Conservation (phyloP, 2,113 vertebrate genomes). For the Dipodomys spectabilis region DNA sequence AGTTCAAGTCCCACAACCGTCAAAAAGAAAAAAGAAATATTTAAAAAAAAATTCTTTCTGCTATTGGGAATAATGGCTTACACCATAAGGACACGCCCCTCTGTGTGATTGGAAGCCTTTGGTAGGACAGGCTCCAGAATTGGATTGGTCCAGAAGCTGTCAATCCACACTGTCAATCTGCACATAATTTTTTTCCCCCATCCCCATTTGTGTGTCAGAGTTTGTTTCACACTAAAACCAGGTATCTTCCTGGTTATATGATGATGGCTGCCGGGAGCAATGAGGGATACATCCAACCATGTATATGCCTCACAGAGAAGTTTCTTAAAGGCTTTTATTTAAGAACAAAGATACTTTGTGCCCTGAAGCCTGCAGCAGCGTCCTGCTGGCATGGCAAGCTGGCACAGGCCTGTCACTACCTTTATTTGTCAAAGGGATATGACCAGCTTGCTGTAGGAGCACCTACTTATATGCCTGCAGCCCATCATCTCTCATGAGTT, state of each 20-base stretch:
- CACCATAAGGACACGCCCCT: neutral
- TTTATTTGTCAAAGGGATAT: neutral
- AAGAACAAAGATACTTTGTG: conserved; percentile 33
- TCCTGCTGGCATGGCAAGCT: neutral
- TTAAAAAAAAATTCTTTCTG: neutral
- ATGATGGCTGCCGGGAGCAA: neutral
- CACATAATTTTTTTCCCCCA: neutral
- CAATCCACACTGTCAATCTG: neutral
- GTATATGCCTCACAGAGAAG: neutral
- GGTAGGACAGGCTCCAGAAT: neutral
- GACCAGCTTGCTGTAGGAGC: neutral
- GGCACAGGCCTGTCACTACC: neutral
- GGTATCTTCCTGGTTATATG: neutral
- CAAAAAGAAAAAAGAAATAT: too few species aligned
- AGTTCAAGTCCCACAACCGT: too few species aligned
- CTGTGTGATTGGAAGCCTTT: neutral
- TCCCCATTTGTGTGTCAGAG: neutral
- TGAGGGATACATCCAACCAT: neutral
- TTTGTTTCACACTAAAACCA: neutral
- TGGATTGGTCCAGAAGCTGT: neutral
- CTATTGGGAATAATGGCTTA: neutral
- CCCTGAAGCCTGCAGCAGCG: neutral
- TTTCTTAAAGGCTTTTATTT: neutral
- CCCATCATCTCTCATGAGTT: neutral
- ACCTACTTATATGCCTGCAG: neutral